phyloP scores from a whole-genome alignment of 1,140 invertebrate genomes.

The Chlorops oryzae region DNA sequence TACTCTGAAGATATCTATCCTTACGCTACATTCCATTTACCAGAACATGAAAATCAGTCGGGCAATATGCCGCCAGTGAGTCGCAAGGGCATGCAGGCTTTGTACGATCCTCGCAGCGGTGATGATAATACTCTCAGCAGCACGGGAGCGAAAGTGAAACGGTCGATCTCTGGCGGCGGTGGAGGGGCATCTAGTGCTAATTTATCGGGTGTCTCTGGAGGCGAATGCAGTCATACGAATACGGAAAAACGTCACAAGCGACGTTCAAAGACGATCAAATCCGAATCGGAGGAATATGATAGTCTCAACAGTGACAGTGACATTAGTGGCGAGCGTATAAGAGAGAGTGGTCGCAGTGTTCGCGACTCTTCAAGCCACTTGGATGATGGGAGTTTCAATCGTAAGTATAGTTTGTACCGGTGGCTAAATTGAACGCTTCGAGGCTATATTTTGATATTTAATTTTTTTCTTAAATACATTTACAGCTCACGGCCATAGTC shows the following conservation, averaged over 20 bases:
- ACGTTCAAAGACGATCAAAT: constrained; percentile 44
- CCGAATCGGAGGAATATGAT: constrained; percentile 58
- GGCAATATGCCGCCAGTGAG: constrained; percentile 28
- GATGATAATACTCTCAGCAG: constrained; percentile 26
- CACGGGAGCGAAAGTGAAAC: constrained; percentile 23
- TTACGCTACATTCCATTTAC: constrained; percentile 59
- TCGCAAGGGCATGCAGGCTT: constrained; percentile 23
- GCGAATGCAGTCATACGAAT: constrained; percentile 23
- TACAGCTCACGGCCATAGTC: constrained; percentile 26
- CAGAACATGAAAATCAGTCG: constrained; percentile 52
- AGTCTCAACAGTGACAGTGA: constrained; percentile 57
- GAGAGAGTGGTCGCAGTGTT: constrained; percentile 19
- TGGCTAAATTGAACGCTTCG: not conserved
- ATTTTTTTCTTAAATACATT: not conserved
- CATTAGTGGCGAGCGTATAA: constrained; percentile 34
- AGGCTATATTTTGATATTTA: constrained; percentile 31
- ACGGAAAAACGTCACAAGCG: constrained; percentile 28
- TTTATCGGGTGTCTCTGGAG: constrained; percentile 15
- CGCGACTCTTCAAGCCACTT: constrained; percentile 52
- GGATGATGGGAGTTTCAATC: constrained; percentile 48
- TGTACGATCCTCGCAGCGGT: constrained; percentile 22
- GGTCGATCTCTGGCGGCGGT: constrained; percentile 37
- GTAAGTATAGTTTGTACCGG: constrained; percentile 5
- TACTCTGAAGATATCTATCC: constrained; percentile 61
- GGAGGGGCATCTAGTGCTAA: constrained; percentile 22